Evolutionary conservation across 2,797 vertebrate genomes (phyloP), one percentile per base, ranked within the genome.

Genomic region (Diplodus puntazzo): DNA sequence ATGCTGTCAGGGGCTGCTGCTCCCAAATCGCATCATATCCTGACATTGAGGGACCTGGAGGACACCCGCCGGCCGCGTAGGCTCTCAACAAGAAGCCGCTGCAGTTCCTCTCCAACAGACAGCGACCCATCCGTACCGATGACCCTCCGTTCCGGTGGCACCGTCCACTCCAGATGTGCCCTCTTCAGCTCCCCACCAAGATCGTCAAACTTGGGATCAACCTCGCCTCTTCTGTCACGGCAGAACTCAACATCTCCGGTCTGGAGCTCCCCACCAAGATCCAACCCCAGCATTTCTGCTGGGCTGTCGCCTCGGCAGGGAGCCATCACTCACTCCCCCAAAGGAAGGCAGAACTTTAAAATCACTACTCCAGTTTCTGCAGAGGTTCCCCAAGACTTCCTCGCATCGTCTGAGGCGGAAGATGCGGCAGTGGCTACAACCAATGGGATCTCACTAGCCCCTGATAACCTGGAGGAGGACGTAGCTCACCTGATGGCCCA

Each of bases 41-140:
- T 97, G 59, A 97, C 96, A 0, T 83, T 98, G 79, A 95, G 97
- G 48, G 97, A 98, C 87, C 93, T 95, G 20, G 97, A 98, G 63
- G 96, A 97, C 79, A 95, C 95, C 0, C 95, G 96, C 4, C 95
- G 97, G 1, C 93, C 95, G 11, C 95, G 96, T 9, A 94, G 96
- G n/a, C 94, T 95, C 74, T 91, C 96, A 4, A 79, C 95, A 16
- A 91, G 93, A 60, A 95, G 95, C 77, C 90, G 94, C 74, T 86
- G 94, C 72, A 94, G 95, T 71, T 90, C 95, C 69, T 95, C 95
- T 3, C 95, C 96, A 20, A 88, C 94, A 5, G 94, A 91, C 48
- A 89, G 75, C 17, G 88, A 93, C 62, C 88, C 91, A 0, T 80
- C 91, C 1, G 84, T 49, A 3, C 85, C 89, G 0, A 82, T 92